Percentiles rank a stretch among this genome's conserved stretches.
Evolutionary conservation across 92 coral and sea anemone genomes (phyloP).

Genomic region (Meandrina meandrites): DNA sequence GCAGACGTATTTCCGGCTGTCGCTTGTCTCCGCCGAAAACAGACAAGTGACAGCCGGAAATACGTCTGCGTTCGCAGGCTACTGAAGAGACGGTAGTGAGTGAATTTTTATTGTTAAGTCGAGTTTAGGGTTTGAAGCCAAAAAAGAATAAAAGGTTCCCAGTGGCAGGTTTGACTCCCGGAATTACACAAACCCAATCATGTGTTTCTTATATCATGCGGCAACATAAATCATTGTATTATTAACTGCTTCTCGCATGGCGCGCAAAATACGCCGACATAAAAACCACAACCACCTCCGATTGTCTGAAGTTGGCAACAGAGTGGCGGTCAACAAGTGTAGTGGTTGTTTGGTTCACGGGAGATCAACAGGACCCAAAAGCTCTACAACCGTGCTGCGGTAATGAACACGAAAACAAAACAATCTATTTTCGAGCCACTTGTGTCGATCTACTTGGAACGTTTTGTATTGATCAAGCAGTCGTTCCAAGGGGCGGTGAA

Average conservation of each 20-base stretch:
- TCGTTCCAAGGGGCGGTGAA: slow-evolving; percentile 6
- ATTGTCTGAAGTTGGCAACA: slow-evolving; percentile 5
- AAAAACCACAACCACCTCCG: neutral
- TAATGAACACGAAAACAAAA: neutral
- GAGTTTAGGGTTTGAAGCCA: too few species aligned
- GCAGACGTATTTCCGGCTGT: too few species aligned
- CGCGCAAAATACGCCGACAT: neutral
- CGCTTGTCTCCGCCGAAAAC: too few species aligned
- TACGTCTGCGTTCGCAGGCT: too few species aligned
- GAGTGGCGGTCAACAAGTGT: slow-evolving; percentile 6
- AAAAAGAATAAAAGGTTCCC: too few species aligned
- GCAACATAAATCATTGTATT: neutral
- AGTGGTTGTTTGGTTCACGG: neutral
- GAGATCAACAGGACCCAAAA: neutral
- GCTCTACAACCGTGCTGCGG: neutral
- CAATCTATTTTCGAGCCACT: slow-evolving; percentile 32
- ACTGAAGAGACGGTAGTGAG: too few species aligned
- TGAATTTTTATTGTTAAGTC: too few species aligned
- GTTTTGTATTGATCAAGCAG: neutral
- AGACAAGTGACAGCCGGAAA: too few species aligned
- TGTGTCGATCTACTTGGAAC: neutral
- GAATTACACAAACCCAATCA: neutral
- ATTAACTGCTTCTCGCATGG: neutral
- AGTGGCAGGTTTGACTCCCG: neutral
- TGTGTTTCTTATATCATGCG: neutral